These are phyloP conservation scores for Acheta domesticus DNA, from an alignment of 2,888 invertebrate genomes.

Conservation along the genomic window DNA sequence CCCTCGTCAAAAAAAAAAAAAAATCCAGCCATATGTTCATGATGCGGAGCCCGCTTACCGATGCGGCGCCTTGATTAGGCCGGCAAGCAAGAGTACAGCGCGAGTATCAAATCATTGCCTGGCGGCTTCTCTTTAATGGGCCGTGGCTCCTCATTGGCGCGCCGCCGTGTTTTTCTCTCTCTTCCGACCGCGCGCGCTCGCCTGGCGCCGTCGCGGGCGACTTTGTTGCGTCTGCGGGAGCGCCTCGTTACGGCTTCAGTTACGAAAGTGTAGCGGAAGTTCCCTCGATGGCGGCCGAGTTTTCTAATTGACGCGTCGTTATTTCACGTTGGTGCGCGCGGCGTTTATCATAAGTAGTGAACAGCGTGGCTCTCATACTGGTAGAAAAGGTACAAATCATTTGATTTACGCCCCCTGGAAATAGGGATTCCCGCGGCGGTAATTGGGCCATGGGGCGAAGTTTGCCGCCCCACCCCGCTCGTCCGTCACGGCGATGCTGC, in stretches of 20 bases:
- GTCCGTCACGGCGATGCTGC: no score
- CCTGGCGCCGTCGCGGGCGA: not conserved
- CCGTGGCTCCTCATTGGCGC: constrained; percentile 18
- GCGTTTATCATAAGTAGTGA: no score
- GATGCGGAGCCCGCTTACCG: not conserved
- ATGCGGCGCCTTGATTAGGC: not conserved
- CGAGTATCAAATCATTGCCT: not conserved
- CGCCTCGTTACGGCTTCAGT: not conserved
- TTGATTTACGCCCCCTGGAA: no score
- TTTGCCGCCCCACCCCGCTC: no score
- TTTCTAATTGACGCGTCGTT: not conserved
- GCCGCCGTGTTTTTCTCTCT: not conserved
- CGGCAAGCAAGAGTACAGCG: not conserved
- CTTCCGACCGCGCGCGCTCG: not conserved
- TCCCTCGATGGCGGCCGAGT: not conserved
- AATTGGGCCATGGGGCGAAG: no score
- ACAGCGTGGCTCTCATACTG: no score
- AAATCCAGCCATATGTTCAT: no score
- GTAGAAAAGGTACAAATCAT: no score
- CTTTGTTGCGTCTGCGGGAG: not conserved
- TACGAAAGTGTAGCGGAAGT: not conserved
- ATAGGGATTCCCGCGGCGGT: no score
- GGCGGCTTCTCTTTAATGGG: not conserved
- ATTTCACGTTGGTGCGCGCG: not conserved
- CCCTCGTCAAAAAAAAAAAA: no score